A percentile compares a stretch with the other conserved stretches of the same genome.
phyloP scores from a whole-genome alignment of 2,797 vertebrate genomes.

The Enteromius trimaculatus region DNA sequence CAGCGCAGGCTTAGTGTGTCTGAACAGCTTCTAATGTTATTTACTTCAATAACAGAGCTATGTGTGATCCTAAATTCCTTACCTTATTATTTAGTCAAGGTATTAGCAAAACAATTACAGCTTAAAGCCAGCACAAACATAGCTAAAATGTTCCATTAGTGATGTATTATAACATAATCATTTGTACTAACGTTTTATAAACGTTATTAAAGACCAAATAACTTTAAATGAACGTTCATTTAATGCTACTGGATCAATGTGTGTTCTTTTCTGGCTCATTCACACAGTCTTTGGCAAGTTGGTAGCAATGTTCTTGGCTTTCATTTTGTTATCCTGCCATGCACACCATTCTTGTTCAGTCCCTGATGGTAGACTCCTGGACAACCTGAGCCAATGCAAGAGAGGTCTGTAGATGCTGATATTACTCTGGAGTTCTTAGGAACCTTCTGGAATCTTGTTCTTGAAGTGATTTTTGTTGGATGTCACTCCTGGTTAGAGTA shows the following conservation, averaged over 20 bases:
- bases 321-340: slow-evolving; percentile 24
- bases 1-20: slow-evolving; percentile 52
- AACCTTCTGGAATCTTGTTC: not conserved
- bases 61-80: slow-evolving; percentile 37
- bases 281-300: slow-evolving; percentile 9
- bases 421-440: not conserved
- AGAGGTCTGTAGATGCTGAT: not conserved
- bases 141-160: not conserved
- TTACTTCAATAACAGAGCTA: slow-evolving; percentile 52
- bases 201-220: not conserved
- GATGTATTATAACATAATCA: not conserved
- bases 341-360: slow-evolving; percentile 14
- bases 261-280: slow-evolving; percentile 20
- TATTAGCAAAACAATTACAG: slow-evolving; percentile 31
- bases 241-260: not conserved
- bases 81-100: slow-evolving; percentile 44
- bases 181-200: not conserved
- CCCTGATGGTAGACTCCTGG: not conserved
- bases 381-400: not conserved
- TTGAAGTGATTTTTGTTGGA: not conserved
- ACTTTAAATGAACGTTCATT: not conserved
- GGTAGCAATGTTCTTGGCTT: slow-evolving; percentile 6
- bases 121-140: slow-evolving; percentile 17
- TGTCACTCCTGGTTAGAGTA: not conserved
- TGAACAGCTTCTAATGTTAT: slow-evolving; percentile 57